phyloP scores from a whole-genome alignment of 1,140 invertebrate genomes.

The Drosophila fuyamai region DNA sequence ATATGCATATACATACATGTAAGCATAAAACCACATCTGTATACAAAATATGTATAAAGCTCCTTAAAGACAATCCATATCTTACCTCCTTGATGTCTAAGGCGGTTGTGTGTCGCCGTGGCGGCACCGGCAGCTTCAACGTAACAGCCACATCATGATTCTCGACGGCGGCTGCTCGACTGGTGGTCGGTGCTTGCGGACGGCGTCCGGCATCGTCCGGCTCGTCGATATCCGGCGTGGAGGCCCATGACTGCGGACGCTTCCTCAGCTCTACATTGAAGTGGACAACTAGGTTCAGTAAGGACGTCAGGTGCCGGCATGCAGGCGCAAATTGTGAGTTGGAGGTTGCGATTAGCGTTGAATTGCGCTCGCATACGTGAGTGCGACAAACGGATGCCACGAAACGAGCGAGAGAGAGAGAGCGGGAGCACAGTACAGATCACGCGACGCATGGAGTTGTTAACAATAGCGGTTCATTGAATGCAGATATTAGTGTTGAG shows the following conservation, averaged over 20 bases:
- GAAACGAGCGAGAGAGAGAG: conserved; percentile 15
- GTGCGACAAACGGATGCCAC: conserved; percentile 32
- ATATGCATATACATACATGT: too few species aligned
- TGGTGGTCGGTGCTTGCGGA: conserved; percentile 5
- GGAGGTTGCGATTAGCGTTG: conserved; percentile 38
- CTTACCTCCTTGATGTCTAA: conserved; percentile 86
- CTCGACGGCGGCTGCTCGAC: conserved; percentile 33
- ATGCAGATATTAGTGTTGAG: conserved; percentile 56
- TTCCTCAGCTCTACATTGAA: conserved; percentile 85
- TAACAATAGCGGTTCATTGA: conserved; percentile 43
- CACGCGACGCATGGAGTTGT: conserved; percentile 40
- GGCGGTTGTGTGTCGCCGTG: conserved; percentile 86
- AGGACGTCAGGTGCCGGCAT: conserved; percentile 56
- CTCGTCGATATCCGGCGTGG: conserved; percentile 89
- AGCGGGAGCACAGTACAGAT: conserved; percentile 35
- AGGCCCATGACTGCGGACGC: conserved; percentile 88
- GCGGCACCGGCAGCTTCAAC: conserved; percentile 88
- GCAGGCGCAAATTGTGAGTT: conserved; percentile 41
- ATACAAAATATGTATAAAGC: too few species aligned
- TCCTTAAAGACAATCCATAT: not conserved
- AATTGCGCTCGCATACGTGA: conserved; percentile 21
- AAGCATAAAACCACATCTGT: too few species aligned
- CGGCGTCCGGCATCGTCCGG: conserved; percentile 24
- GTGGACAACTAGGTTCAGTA: conserved; percentile 86
- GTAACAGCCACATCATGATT: conserved; percentile 86